phyloP scores from a whole-genome alignment of 2,888 invertebrate species.

The Agrochola lota region DNA sequence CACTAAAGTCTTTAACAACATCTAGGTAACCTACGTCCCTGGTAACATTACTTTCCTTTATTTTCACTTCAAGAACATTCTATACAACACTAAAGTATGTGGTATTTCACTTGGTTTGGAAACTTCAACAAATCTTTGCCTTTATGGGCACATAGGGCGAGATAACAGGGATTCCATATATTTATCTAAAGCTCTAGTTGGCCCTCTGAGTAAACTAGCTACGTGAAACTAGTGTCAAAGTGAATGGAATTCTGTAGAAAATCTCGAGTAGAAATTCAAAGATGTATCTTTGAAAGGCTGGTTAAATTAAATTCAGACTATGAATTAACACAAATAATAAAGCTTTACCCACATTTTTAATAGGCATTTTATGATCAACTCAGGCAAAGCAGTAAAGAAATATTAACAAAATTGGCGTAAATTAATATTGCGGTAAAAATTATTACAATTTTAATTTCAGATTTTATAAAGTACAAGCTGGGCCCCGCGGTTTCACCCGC shows the following conservation, averaged over 20 bases:
- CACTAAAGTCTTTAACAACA: neutral
- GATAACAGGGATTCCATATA: conserved; percentile 57
- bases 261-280: neutral
- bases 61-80: conserved; percentile 17
- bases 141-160: conserved; percentile 49
- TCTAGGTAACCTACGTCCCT: neutral
- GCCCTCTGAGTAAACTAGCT: conserved; percentile 42
- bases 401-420: neutral
- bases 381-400: neutral
- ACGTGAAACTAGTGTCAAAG: conserved; percentile 33
- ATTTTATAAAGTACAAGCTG: neutral
- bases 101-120: conserved; percentile 25
- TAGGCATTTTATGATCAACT: neutral
- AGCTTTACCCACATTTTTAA: neutral
- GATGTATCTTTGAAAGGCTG: neutral
- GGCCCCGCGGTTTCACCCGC: too few relatives aligned
- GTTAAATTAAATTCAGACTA: neutral
- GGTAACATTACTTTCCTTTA: neutral
- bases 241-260: conserved; percentile 30
- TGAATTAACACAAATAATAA: neutral
- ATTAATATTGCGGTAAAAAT: neutral
- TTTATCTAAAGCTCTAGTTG: conserved; percentile 50
- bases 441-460: neutral
- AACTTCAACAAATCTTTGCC: conserved; percentile 53
- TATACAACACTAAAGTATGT: conserved; percentile 18